Base-by-base conservation (phyloP, 2,888 invertebrate species). In the Dione vanillae region DNA sequence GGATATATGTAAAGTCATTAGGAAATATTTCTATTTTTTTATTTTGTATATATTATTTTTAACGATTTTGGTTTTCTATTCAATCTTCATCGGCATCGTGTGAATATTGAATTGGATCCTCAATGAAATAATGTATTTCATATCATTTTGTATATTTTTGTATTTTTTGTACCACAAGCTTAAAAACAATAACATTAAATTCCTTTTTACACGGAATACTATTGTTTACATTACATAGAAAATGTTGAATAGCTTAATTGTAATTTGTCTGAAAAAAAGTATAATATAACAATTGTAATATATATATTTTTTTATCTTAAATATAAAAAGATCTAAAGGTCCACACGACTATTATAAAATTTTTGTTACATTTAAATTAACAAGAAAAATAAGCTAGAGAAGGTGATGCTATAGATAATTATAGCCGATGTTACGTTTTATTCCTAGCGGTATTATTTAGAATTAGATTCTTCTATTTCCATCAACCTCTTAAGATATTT, bases 231-330 rank as follows among this genome's bases (percentile, higher is more conserved):
- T 37, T 56, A 16, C 16, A 11, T 11, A 56, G 10, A 56, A 40
- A n/a, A 56, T 56, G 56, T 37, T 56, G 16, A 40, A 56, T 37
- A 56, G 16, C 19, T 19, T 19, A n/a, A 40, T 12, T 56, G 37
- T 40, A 56, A n/a, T 54, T 16, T 16, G 6, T 16, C 16, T 47
- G n/a, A 0, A 47, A 40, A 37, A 49, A 49, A 49, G 19, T 19
- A 19, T 40, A 2, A 40, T 16, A 37, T n/a, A 3, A 37, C 35
- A n/a, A 54, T 37, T 10, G n/a, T 54, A 54, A 3, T 27, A 27
- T 27, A 27, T 27, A 27, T 27, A 5, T 27, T 27, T 27, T 27
- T 27, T 3, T 3, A 27, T 3, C 5, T 27, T 27, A 5, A 27
- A 5, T 27, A 5, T 27, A 27, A 27, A 27, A 27, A 27, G 27